Evolutionary conservation across 2,113 vertebrate species (phyloP).

Genomic region (Benitochromis conjunctus): DNA sequence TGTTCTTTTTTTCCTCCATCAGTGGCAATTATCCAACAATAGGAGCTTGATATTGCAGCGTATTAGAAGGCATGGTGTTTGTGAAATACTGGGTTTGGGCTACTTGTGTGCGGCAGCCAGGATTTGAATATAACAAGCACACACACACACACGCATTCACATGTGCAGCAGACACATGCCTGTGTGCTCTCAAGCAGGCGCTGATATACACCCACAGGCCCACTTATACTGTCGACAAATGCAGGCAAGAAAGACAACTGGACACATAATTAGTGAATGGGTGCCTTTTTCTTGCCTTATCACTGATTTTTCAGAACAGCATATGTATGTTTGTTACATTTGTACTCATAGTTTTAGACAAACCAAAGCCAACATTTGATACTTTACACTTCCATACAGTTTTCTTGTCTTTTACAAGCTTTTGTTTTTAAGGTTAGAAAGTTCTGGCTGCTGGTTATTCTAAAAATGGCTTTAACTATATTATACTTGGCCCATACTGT

Average conservation of each 20-base stretch:
- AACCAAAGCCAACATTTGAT: not conserved
- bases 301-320: not conserved
- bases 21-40: conserved; percentile 59
- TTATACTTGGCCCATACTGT: not conserved
- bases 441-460: not conserved
- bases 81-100: conserved; percentile 19
- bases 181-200: not conserved
- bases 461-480: not conserved
- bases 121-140: conserved; percentile 6
- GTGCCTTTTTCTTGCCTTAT: not conserved
- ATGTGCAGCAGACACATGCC: not conserved
- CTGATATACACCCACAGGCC: not conserved
- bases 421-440: not conserved
- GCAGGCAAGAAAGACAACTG: not conserved
- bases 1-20: conserved; percentile 45
- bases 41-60: conserved; percentile 19
- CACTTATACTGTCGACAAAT: not conserved
- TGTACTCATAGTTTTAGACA: not conserved
- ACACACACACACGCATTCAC: not conserved
- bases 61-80: conserved; percentile 18
- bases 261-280: not conserved
- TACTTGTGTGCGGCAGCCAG: not conserved
- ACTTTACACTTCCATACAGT: not conserved
- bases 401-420: not conserved
- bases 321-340: not conserved